Evolutionary conservation across 2,888 invertebrate species (phyloP), one percentile per base, ranked within the genome.

Genomic region (Scaptomyza tumidula): DNA sequence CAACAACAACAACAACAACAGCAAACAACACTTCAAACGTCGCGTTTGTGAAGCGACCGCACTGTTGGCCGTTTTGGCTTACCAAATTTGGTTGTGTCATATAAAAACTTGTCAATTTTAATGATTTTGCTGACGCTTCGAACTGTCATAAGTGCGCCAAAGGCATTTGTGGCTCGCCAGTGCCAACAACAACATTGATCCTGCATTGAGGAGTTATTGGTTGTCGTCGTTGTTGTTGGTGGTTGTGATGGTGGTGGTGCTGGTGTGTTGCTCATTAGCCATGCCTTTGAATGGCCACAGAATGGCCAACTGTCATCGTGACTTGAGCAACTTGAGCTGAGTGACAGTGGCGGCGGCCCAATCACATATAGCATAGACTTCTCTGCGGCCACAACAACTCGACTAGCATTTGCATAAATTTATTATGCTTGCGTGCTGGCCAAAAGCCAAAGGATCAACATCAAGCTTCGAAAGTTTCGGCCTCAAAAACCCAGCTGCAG

Each of bases 121-220:
- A 90, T 88, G 88, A 90, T 88, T 89, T 89, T 80, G 72, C 88
- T 88, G 87, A 88, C 88, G 87, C 90, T 82, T 87, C 85, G 89
- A 89, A 86, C 89, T 89, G 89, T 89, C 86, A 86, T 86, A 86
- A 89, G 89, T 88, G 81, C 78, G 84, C 76, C 78, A 78, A 85
- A 84, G 88, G 87, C 68, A 83, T 88, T 86, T 86, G 69, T 55
- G 75, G 69, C 56, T 41, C 55, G 79, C 52, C 63, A 55, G 35
- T n/a, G 19, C 6, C 68, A 14, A 27, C 68, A 14, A 27, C 66
- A 78, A 41, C 16, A 16, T 41, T 41, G 45, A 73, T 75, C 74
- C 74, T 75, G 53, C 41, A 39, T 19, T 16, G 13, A 14, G 13
- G 56, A 4, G 16, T 53, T 49, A 16, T 53, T 39, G 37, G 14